phyloP scores from a whole-genome alignment of 2,888 invertebrate species.

The Calliscelio sp. region DNA sequence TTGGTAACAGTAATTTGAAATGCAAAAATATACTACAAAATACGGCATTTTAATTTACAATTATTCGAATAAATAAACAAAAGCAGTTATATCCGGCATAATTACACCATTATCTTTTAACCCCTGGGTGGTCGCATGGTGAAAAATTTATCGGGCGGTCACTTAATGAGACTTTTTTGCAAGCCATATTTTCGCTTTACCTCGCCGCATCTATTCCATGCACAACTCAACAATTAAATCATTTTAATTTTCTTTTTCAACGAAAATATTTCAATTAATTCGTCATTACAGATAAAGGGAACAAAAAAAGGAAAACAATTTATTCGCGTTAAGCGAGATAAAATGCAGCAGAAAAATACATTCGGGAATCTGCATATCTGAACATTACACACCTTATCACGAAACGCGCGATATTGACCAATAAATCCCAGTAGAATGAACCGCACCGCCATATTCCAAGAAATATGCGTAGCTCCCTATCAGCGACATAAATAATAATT shows the following conservation, averaged over 20 bases:
- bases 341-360: conserved; percentile 19
- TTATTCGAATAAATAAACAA: neutral
- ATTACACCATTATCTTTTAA: conserved; percentile 16
- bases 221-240: neutral
- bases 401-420: conserved; percentile 34
- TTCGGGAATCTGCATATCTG: conserved; percentile 42
- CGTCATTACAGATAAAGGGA: neutral
- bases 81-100: neutral
- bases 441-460: conserved; percentile 41
- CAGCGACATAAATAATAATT: conserved; percentile 53
- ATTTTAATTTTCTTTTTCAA: neutral
- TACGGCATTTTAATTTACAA: no score
- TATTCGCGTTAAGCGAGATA: conserved; percentile 10
- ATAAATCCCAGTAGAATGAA: conserved; percentile 37
- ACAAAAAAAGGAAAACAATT: neutral
- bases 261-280: conserved; percentile 7
- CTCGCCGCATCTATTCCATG: neutral
- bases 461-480: conserved; percentile 42
- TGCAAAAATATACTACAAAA: neutral
- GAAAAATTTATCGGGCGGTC: conserved; percentile 26
- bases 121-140: neutral
- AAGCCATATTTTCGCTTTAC: conserved; percentile 2
- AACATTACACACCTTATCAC: conserved; percentile 31
- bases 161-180: conserved; percentile 36
- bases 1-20: neutral